phyloP scores from a whole-genome alignment of 2,797 vertebrate genomes.

The Leptatherina wallacei region DNA sequence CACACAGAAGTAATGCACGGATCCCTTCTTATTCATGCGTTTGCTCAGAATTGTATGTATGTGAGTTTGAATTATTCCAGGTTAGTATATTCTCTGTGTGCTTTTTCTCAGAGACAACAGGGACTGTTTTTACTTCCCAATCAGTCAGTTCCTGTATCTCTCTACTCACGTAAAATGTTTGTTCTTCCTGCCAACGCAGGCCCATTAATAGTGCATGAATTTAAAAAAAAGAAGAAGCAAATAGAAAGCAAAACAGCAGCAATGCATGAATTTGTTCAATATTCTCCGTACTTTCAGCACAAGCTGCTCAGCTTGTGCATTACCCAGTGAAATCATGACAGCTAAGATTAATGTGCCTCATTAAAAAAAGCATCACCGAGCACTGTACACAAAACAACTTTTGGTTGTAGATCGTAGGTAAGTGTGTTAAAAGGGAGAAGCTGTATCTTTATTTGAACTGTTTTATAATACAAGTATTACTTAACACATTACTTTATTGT shows the following conservation, averaged over 20 bases:
- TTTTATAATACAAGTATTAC: constrained; percentile 7
- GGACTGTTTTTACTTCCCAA: constrained; percentile 42
- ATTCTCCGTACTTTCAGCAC: constrained; percentile 70
- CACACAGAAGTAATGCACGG: constrained; percentile 6
- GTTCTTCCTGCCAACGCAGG: constrained; percentile 65
- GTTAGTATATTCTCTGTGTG: constrained; percentile 32
- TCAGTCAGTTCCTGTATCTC: constrained; percentile 62
- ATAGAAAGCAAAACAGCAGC: constrained; percentile 64
- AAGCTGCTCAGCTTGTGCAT: constrained; percentile 50
- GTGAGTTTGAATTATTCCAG: constrained; percentile 6
- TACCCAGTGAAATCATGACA: constrained; percentile 64
- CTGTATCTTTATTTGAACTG: constrained; percentile 31
- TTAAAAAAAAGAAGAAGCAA: constrained; percentile 32
- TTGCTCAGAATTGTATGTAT: constrained; percentile 24
- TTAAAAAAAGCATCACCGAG: constrained; percentile 52
- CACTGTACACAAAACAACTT: constrained; percentile 54
- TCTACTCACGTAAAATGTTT: constrained; percentile 71
- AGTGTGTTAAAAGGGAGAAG: constrained; percentile 10
- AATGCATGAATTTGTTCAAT: constrained; percentile 67
- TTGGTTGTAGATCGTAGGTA: constrained; percentile 20
- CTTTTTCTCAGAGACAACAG: constrained; percentile 45
- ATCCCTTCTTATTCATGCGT: constrained; percentile 6
- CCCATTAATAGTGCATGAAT: constrained; percentile 74
- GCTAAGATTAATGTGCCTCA: constrained; percentile 69
- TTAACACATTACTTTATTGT: not conserved